phyloP scores from a whole-genome alignment of 1,140 invertebrate species.

The Phortica variegata region DNA sequence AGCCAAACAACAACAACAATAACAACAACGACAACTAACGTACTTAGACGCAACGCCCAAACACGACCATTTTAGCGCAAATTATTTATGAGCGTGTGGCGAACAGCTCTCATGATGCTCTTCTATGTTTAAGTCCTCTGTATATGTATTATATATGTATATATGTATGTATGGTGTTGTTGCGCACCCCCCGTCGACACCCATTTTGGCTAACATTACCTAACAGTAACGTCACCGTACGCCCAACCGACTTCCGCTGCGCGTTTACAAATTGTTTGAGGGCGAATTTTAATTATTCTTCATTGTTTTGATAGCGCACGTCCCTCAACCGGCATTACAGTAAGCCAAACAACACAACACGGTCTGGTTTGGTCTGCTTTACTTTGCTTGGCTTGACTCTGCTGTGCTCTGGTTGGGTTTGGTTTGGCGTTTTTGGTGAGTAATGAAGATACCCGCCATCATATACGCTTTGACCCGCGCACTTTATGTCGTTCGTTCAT shows the following conservation, averaged over 20 bases:
- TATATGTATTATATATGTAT: no score
- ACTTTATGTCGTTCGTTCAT: constrained; percentile 13
- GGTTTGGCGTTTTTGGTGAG: neutral
- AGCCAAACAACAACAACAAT: no score
- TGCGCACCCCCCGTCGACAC: no score
- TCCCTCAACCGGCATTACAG: neutral
- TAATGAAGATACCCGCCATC: neutral
- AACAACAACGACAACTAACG: no score
- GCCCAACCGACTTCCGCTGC: constrained; percentile 25
- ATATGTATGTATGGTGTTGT: neutral
- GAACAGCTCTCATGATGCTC: neutral
- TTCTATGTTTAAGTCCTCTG: neutral
- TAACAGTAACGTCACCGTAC: constrained; percentile 13
- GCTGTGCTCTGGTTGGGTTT: neutral
- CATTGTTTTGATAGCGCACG: constrained; percentile 48
- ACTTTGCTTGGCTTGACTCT: constrained; percentile 6
- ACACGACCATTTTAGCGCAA: no score
- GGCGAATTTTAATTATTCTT: constrained; percentile 53
- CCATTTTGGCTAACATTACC: constrained; percentile 3
- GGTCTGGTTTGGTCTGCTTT: neutral
- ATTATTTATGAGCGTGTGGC: constrained; percentile 50
- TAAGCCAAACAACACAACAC: no score
- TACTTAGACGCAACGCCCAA: no score
- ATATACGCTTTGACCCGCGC: constrained; percentile 6
- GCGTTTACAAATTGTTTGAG: constrained; percentile 49